Evolutionary conservation across 2,113 vertebrate species (phyloP).

Genomic region (Bambusicola thoracicus): DNA sequence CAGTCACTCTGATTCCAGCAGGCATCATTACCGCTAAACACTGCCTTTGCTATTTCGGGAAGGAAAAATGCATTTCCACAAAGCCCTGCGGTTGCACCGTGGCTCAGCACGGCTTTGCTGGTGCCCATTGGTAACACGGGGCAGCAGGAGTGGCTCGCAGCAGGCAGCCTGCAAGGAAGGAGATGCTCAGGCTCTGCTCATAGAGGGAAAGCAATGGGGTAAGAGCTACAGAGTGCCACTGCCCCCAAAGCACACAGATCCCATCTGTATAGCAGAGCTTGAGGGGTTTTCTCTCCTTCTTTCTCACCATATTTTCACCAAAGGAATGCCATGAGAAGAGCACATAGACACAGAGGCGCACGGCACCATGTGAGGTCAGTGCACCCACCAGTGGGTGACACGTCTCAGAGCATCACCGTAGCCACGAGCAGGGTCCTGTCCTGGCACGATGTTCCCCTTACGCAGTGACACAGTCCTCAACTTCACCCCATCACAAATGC

Average conservation of each 20-base stretch:
- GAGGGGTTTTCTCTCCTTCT: background rate
- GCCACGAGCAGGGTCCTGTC: accelerated
- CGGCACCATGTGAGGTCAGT: accelerated
- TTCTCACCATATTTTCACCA: background rate
- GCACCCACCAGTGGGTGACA: background rate
- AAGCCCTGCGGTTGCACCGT: background rate
- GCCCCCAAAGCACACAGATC: background rate
- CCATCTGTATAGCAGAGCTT: background rate
- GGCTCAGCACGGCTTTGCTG: background rate
- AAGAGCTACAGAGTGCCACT: background rate
- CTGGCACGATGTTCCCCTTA: background rate
- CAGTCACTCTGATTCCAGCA: background rate
- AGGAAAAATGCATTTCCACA: background rate
- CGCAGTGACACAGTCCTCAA: too few relatives aligned
- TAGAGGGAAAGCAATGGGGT: background rate
- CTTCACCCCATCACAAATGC: background rate
- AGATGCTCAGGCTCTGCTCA: accelerated
- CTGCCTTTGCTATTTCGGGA: background rate
- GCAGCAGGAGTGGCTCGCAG: background rate
- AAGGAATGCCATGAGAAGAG: background rate
- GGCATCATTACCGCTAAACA: background rate
- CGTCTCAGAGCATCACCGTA: background rate
- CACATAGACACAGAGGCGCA: accelerated
- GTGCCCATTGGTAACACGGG: accelerated
- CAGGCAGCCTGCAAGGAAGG: accelerated